Conservation (phyloP, 1,140 invertebrate genomes). For the Drosophila aff. region DNA sequence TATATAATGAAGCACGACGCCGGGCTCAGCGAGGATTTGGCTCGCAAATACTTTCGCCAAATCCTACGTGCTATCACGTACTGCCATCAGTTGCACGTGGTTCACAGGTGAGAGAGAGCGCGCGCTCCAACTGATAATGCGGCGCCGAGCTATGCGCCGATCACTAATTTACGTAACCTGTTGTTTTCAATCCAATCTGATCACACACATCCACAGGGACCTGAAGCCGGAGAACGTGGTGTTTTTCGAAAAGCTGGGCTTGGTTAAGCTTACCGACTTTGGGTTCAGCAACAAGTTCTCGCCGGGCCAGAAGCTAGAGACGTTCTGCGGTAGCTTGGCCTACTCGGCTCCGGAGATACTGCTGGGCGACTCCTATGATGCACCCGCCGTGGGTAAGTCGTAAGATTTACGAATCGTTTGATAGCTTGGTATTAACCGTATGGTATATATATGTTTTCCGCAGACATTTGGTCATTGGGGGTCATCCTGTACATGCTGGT, state of each 20-base stretch:
- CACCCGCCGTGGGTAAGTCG: conserved; percentile 94
- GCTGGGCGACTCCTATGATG: conserved; percentile 97
- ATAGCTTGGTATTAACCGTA: conserved; percentile 21
- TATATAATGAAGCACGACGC: conserved; percentile 99
- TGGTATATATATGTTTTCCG: conserved; percentile 17
- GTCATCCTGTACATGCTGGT: conserved; percentile 99
- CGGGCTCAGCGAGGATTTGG: conserved; percentile 91
- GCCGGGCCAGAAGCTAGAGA: conserved; percentile 98
- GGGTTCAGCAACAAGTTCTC: conserved; percentile 99
- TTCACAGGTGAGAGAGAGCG: conserved; percentile 89
- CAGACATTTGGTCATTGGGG: conserved; percentile 99
- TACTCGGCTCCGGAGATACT: conserved; percentile 99
- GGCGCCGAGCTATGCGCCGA: neutral
- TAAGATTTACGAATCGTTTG: neutral
- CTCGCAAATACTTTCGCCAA: conserved; percentile 97
- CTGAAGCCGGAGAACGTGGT: conserved; percentile 99
- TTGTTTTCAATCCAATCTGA: conserved; percentile 15
- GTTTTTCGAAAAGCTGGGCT: conserved; percentile 98
- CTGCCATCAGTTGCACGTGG: conserved; percentile 96
- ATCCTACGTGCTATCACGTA: conserved; percentile 99
- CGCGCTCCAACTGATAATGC: conserved; percentile 29
- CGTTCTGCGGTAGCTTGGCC: conserved; percentile 99
- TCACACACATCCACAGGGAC: conserved; percentile 94
- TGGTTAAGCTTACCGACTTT: conserved; percentile 99
- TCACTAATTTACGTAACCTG: conserved; percentile 63